Evolutionary conservation across 2,888 invertebrate species (phyloP).

Genomic region (Helicoverpa assulta): DNA sequence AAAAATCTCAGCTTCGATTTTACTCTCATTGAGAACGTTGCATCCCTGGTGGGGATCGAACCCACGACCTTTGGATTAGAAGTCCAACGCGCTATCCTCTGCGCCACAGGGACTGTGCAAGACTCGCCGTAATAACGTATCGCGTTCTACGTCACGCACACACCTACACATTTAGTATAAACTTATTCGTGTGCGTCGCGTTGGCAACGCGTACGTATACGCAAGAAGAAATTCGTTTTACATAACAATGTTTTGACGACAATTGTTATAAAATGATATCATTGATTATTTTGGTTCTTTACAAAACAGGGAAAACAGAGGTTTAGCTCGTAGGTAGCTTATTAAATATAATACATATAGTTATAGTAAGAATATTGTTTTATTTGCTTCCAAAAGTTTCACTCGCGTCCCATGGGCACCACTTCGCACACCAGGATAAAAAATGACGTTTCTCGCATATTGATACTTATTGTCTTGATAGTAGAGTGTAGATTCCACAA

Average conservation of each 20-base stretch:
- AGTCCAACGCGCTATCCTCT: slow-evolving; percentile 97
- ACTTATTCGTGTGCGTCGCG: slow-evolving; percentile 18
- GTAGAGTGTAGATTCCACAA: too few relatives aligned
- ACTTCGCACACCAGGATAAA: too few relatives aligned
- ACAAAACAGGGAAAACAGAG: neutral
- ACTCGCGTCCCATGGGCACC: too few relatives aligned
- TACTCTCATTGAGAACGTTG: slow-evolving; percentile 48
- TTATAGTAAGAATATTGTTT: too few relatives aligned
- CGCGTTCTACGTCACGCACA: slow-evolving; percentile 58
- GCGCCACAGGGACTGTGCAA: slow-evolving; percentile 93
- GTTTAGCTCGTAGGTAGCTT: too few relatives aligned
- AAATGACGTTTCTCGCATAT: too few relatives aligned
- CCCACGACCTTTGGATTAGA: slow-evolving; percentile 97
- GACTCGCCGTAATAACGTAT: slow-evolving; percentile 65
- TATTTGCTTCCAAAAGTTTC: too few relatives aligned
- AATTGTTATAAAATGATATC: neutral
- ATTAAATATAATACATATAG: too few relatives aligned
- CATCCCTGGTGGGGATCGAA: slow-evolving; percentile 96
- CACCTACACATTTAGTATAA: slow-evolving; percentile 21
- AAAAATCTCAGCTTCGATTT: slow-evolving; percentile 45
- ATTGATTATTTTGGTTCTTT: neutral
- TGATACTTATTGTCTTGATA: too few relatives aligned
- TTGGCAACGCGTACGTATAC: slow-evolving; percentile 27
- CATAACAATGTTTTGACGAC: neutral
- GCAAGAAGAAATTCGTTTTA: neutral